Evolutionary conservation across 2,797 vertebrate genomes (phyloP).

Genomic region (Neosilurus mollespiculum): DNA sequence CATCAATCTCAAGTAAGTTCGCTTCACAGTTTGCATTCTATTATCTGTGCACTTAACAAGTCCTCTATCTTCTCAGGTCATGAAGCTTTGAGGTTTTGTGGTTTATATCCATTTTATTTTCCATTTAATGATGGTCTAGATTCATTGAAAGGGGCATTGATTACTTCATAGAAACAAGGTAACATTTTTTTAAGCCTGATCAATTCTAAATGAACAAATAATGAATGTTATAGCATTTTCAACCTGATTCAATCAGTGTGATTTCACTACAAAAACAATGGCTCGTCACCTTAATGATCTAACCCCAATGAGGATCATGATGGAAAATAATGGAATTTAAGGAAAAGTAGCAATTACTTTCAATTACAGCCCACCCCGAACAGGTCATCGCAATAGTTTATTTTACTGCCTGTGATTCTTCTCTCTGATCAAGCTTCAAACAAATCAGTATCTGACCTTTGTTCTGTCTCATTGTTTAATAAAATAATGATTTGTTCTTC

Average conservation of each 20-base stretch:
- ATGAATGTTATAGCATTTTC: constrained; percentile 28
- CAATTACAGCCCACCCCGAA: not conserved
- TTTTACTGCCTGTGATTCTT: constrained; percentile 45
- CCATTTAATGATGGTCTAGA: constrained; percentile 43
- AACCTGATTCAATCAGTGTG: not conserved
- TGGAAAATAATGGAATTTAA: constrained; percentile 29
- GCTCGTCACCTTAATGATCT: constrained; percentile 25
- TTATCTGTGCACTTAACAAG: constrained; percentile 1
- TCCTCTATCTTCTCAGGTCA: not conserved
- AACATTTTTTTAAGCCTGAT: constrained; percentile 44
- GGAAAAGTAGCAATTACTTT: constrained; percentile 40
- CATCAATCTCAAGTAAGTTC: constrained; percentile 84
- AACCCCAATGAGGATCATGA: constrained; percentile 47
- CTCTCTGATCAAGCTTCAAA: not conserved
- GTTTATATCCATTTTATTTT: constrained; percentile 23
- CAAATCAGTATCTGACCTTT: not conserved
- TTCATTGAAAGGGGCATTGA: constrained; percentile 55
- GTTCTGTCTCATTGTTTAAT: constrained; percentile 35
- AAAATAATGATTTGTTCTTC: constrained; percentile 24
- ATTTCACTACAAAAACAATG: constrained; percentile 15
- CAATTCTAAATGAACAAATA: constrained; percentile 32
- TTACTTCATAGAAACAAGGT: constrained; percentile 57
- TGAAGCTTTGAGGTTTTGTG: constrained; percentile 18
- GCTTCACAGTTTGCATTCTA: not conserved
- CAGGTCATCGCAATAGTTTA: constrained; percentile 47